phyloP scores from a whole-genome alignment of 2,888 invertebrate species.

The Drosophila fulvimacula region DNA sequence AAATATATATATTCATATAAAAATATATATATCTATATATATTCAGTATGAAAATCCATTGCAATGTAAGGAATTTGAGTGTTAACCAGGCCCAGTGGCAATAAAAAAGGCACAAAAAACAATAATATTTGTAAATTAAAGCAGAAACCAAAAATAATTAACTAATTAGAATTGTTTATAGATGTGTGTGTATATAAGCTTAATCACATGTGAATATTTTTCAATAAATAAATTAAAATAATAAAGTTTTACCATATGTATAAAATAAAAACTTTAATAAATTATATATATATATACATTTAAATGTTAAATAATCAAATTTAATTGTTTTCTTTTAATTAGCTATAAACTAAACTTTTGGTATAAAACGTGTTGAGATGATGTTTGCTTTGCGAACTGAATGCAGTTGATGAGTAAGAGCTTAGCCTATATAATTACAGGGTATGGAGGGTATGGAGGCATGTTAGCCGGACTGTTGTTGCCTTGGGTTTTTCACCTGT shows the following conservation, averaged over 20 bases:
- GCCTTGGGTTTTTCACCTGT: conserved; percentile 53
- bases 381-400: conserved; percentile 6
- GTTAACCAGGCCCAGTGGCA: conserved; percentile 55
- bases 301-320: conserved; percentile 64
- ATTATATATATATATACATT: conserved; percentile 57
- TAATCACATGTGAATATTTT: conserved; percentile 55
- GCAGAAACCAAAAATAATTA: conserved; percentile 15
- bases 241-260: conserved; percentile 32
- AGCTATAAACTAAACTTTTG: conserved; percentile 38
- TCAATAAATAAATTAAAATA: conserved; percentile 22
- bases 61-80: conserved; percentile 77
- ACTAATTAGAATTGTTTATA: conserved; percentile 35
- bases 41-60: conserved; percentile 46
- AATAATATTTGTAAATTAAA: conserved; percentile 51
- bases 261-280: conserved; percentile 42
- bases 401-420: conserved; percentile 16
- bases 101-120: conserved; percentile 34
- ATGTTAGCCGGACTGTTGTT: conserved; percentile 56
- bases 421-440: conserved; percentile 6
- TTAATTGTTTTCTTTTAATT: conserved; percentile 20
- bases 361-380: conserved; percentile 50
- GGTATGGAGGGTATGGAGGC: background rate
- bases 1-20: conserved; percentile 8
- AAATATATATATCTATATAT: background rate
- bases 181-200: conserved; percentile 59